phyloP scores from a whole-genome alignment of 2,888 invertebrate genomes.

The Pachydiplax longipennis region DNA sequence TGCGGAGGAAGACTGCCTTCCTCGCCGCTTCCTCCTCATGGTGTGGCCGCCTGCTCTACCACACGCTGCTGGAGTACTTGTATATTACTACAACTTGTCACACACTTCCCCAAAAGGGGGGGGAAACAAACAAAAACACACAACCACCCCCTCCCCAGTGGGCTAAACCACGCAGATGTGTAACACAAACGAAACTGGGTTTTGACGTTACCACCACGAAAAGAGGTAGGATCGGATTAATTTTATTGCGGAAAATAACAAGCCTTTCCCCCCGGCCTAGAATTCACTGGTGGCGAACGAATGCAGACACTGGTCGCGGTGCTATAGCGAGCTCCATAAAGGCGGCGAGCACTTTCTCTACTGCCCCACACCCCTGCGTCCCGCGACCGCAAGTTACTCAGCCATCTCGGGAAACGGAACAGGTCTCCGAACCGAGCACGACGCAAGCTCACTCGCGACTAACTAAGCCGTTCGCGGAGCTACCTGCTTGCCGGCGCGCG shows the following conservation, averaged over 20 bases:
- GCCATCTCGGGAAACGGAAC: background rate
- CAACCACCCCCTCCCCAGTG: background rate
- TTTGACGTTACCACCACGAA: background rate
- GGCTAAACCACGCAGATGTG: background rate
- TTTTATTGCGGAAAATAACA: too few relatives aligned
- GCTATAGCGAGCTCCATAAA: slow-evolving; percentile 26
- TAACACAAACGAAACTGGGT: background rate
- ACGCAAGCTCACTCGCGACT: slow-evolving; percentile 33
- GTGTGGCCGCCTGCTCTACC: background rate
- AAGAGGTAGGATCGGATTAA: too few relatives aligned
- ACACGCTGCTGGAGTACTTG: background rate
- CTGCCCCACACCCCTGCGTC: background rate
- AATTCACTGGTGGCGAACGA: background rate
- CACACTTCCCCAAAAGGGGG: background rate
- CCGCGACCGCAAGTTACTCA: background rate
- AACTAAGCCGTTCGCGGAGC: slow-evolving; percentile 16
- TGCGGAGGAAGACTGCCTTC: background rate
- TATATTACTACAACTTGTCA: background rate
- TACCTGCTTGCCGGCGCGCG: slow-evolving; percentile 27
- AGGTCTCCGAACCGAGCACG: background rate
- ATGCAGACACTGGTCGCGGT: background rate
- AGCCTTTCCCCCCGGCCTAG: background rate
- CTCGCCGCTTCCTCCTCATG: slow-evolving; percentile 37
- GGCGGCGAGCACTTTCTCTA: slow-evolving; percentile 39
- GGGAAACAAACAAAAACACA: background rate